Evolutionary conservation across 2,888 invertebrate species (phyloP).

Genomic region (Scaptomyza cyrtandrae): DNA sequence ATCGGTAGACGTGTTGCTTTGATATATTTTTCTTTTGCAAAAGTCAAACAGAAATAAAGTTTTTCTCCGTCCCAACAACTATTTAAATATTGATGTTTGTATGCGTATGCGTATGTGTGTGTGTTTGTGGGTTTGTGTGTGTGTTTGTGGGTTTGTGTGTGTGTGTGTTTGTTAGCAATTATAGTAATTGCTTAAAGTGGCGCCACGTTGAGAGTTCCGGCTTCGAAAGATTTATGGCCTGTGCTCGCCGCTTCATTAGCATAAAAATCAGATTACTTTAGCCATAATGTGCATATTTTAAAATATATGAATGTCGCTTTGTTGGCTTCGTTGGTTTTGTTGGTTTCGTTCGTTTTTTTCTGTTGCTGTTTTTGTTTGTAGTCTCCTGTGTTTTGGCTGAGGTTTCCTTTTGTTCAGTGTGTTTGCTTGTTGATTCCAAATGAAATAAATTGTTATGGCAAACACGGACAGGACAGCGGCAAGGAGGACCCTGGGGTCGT

Average conservation of each 20-base stretch:
- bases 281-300: conserved; percentile 78
- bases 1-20: conserved; percentile 75
- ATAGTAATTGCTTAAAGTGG: conserved; percentile 72
- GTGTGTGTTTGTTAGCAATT: conserved; percentile 61
- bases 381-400: conserved; percentile 29
- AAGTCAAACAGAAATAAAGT: conserved; percentile 72
- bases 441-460: conserved; percentile 79
- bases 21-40: conserved; percentile 48
- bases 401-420: conserved; percentile 13
- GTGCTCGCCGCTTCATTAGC: conserved; percentile 73
- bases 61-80: conserved; percentile 31
- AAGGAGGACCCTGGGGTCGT: conserved; percentile 55
- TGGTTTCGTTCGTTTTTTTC: not conserved
- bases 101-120: conserved; percentile 15
- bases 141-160: conserved; percentile 22
- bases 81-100: conserved; percentile 61
- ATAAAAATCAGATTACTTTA: conserved; percentile 78
- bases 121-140: conserved; percentile 22
- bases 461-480: conserved; percentile 71
- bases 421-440: conserved; percentile 75
- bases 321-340: conserved; percentile 6
- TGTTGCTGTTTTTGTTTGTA: not conserved
- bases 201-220: conserved; percentile 27
- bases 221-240: conserved; percentile 60
- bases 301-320: conserved; percentile 59